Evolutionary conservation across 2,797 vertebrate genomes (phyloP).

Genomic region (Phyllotis vaccarum): DNA sequence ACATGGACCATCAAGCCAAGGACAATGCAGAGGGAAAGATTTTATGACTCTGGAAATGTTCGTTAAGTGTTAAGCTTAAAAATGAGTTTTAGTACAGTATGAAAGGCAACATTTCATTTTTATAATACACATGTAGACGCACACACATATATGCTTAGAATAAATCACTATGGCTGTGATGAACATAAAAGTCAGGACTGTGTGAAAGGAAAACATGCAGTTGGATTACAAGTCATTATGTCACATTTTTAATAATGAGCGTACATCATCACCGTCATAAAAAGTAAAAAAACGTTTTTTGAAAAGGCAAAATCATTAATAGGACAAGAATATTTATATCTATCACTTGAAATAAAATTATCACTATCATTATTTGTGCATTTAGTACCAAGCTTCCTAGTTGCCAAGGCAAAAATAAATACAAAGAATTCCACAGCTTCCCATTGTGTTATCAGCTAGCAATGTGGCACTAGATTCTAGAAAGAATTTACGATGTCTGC

Average conservation of each 20-base stretch:
- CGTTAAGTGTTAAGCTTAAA: slow-evolving; percentile 18
- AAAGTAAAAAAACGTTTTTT: background rate
- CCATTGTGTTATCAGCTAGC: background rate
- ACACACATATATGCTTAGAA: background rate
- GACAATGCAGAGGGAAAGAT: background rate
- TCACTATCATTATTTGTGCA: slow-evolving; percentile 2
- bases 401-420: slow-evolving; percentile 6
- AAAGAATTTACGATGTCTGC: background rate
- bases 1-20: slow-evolving; percentile 32
- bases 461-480: background rate
- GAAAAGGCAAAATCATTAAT: slow-evolving; percentile 43
- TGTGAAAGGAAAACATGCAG: background rate
- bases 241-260: slow-evolving; percentile 4
- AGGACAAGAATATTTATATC: slow-evolving; percentile 1
- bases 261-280: background rate
- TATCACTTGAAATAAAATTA: slow-evolving; percentile 60
- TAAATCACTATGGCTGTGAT: background rate
- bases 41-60: slow-evolving; percentile 17
- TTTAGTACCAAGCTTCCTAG: slow-evolving; percentile 36
- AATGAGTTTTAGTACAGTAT: background rate
- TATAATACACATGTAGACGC: background rate
- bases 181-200: background rate
- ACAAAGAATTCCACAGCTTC: background rate
- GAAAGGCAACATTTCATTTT: slow-evolving; percentile 24
- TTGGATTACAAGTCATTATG: background rate